Evolutionary conservation across 2,113 vertebrate genomes (phyloP).

Genomic region (Psephotus haematonotus): DNA sequence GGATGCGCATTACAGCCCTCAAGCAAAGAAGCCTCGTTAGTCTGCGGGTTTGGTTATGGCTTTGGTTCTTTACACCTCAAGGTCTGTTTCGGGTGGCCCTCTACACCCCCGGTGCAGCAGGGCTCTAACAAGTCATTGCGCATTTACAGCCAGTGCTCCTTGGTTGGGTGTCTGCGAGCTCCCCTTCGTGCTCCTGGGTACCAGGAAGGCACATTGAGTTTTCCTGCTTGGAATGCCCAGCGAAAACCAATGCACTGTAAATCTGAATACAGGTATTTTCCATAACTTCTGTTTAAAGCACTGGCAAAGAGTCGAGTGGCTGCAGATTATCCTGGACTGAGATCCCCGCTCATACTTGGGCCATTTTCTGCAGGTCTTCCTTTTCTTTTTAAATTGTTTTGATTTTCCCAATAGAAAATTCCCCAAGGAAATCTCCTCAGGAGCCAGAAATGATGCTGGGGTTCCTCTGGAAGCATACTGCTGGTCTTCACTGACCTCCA

Average conservation of each 20-base stretch:
- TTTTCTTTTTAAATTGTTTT: background rate
- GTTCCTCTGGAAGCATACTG: background rate
- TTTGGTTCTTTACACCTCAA: background rate
- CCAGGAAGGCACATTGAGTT: background rate
- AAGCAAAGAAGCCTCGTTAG: background rate
- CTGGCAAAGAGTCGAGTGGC: background rate
- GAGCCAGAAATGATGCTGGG: background rate
- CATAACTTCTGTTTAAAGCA: background rate
- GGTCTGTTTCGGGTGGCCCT: background rate
- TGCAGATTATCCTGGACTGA: background rate
- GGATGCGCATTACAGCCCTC: background rate
- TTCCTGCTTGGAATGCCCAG: background rate
- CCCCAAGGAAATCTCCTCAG: background rate
- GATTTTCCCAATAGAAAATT: background rate
- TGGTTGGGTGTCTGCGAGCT: background rate
- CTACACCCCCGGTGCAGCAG: rapidly evolving
- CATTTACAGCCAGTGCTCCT: background rate
- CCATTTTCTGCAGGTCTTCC: background rate
- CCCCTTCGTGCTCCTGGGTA: rapidly evolving
- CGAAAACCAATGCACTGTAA: background rate
- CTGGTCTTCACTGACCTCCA: background rate
- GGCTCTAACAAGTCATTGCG: rapidly evolving
- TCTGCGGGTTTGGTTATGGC: background rate
- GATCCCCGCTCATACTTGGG: background rate
- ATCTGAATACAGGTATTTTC: background rate